Conservation (phyloP, 2,888 invertebrate species). For the Ophion ellenae region DNA sequence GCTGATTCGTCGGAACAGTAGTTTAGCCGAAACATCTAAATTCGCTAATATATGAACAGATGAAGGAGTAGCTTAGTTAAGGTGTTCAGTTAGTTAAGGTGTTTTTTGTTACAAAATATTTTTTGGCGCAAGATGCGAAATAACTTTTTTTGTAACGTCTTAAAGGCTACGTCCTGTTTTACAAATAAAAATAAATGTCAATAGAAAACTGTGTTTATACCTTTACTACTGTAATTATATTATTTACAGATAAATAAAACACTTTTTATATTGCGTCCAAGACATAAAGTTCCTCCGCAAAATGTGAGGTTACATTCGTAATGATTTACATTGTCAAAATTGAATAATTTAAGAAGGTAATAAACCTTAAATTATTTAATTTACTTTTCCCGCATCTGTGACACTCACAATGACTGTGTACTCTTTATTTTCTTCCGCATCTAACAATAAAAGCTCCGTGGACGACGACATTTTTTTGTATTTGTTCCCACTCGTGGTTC, state of each 20-base stretch:
- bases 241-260: too few species aligned
- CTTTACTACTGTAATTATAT: too few species aligned
- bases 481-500: background rate
- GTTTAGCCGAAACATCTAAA: too few species aligned
- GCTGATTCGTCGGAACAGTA: too few species aligned
- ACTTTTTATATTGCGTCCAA: too few species aligned
- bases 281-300: background rate
- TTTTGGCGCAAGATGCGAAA: background rate
- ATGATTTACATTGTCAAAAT: background rate
- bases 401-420: background rate
- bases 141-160: background rate
- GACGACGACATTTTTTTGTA: background rate
- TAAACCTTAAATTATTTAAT: background rate
- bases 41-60: too few species aligned
- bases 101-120: background rate
- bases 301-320: background rate
- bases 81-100: background rate
- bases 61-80: background rate
- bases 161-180: background rate
- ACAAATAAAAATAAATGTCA: background rate
- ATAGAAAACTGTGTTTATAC: background rate
- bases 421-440: background rate
- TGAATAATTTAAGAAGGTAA: background rate
- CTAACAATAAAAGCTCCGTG: background rate
- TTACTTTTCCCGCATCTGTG: conserved; percentile 3